These are phyloP conservation scores for Ceraclea dissimilis DNA, from an alignment of 2,888 invertebrate genomes.

Conservation along the genomic window DNA sequence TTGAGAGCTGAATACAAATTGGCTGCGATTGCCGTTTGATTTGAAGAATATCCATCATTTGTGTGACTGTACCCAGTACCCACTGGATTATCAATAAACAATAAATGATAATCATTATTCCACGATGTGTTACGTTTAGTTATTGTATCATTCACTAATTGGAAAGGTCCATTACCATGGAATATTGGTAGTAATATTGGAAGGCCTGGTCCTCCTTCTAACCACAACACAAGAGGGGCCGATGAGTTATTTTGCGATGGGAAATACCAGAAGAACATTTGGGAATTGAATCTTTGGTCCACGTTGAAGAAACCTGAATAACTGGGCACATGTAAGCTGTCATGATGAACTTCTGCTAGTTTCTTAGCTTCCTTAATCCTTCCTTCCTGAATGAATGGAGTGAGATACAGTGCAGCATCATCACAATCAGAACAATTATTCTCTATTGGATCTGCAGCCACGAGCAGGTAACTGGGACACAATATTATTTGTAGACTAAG, in stretches of 20 bases:
- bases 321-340: background rate
- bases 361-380: background rate
- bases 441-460: too few species aligned
- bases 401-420: background rate
- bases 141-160: background rate
- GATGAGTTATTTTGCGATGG: constrained; percentile 53
- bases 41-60: constrained; percentile 63
- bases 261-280: constrained; percentile 90
- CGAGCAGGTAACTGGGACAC: too few species aligned
- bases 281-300: constrained; percentile 55
- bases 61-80: constrained; percentile 92
- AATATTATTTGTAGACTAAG: too few species aligned
- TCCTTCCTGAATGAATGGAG: background rate
- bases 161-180: constrained; percentile 75
- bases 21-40: constrained; percentile 72
- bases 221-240: constrained; percentile 67
- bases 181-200: constrained; percentile 73
- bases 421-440: too few species aligned
- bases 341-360: background rate
- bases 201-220: constrained; percentile 81
- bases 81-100: constrained; percentile 90
- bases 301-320: constrained; percentile 3
- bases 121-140: constrained; percentile 50
- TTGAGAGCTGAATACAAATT: constrained; percentile 67
- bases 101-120: constrained; percentile 68